These are phyloP conservation scores for Peromyscus polionotus DNA, from an alignment of 2,113 vertebrate species.

Conservation along the genomic window DNA sequence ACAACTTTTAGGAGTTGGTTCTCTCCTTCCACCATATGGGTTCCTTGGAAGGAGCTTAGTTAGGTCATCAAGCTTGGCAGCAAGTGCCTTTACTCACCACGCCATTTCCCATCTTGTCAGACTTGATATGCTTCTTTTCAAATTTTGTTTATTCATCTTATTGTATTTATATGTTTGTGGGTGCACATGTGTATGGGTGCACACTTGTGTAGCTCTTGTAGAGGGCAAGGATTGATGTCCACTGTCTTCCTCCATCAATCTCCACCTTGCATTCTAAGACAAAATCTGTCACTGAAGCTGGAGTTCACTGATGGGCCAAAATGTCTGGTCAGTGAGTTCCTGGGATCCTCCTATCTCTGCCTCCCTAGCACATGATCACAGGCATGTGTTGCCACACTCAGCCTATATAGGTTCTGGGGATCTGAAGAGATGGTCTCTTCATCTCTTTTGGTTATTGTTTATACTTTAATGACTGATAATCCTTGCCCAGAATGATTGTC, in stretches of 20 bases:
- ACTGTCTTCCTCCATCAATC: neutral
- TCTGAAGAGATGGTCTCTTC: neutral
- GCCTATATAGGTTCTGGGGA: neutral
- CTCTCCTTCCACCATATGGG: neutral
- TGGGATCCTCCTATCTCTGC: neutral
- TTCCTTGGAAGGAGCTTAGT: neutral
- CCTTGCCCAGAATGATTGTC: neutral
- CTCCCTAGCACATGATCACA: neutral
- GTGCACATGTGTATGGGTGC: neutral
- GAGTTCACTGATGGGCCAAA: neutral
- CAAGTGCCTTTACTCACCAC: neutral
- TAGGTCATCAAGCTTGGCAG: neutral
- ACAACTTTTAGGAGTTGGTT: neutral
- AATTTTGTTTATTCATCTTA: neutral
- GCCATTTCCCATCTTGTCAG: neutral
- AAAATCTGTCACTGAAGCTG: neutral
- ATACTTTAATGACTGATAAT: neutral
- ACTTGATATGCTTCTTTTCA: neutral
- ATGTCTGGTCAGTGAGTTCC: neutral
- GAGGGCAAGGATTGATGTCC: neutral
- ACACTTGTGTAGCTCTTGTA: neutral
- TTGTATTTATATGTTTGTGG: neutral
- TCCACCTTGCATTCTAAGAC: neutral
- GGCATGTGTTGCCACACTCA: no score
- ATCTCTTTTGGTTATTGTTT: neutral